Base-by-base conservation (phyloP, 2,888 invertebrate genomes). In the Pasiphila rectangulata region DNA sequence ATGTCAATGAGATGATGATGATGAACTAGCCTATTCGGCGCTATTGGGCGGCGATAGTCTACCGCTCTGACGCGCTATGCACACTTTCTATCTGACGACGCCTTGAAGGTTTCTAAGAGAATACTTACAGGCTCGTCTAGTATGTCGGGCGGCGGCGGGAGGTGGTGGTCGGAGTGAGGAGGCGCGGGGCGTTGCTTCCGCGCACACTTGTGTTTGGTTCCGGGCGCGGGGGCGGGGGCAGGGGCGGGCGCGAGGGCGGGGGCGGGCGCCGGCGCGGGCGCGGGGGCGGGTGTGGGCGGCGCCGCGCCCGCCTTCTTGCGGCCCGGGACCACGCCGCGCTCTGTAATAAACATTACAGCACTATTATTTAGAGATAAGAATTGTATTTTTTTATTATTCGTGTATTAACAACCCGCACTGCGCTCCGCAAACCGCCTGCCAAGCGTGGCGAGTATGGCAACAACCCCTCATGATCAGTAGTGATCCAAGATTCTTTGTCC, bases 91-190 rank as follows among this genome's bases (percentile, higher is more conserved):
- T 5, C 4, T 10, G 10, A 5, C 25, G 6, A 6, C 12, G 0
- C 12, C 7, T 25, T 12, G 1, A 4, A 27, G 7, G 17, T 9
- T 5, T n/a, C n/a, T n/a, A n/a, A n/a, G n/a, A n/a, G n/a, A 32
- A 10, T 47, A 73, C 72, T 54, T 69, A 82, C 85, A 66, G 75
- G 77, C 43, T 86, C 79, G 66, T 82, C 81, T 24, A 78, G 73
- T 57, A 85, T 83, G 64, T 87, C 87, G 1, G 82, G 84, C 80
- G 83, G 87, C 67, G 85, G 86, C 65, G 85, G 87, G 65, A 85
- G 78, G 76, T 88, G 82, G 75, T 88, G 81, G 81, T 87, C 86
- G 64, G 81, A 72, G 69, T 79, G 79, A 4, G 79, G 73, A 47
- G 83, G 79, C 57, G 79, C 79, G 54, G 68, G 64, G 51, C 85